Conservation (phyloP, 2,113 vertebrate genomes). For the Urocitellus parryii region DNA sequence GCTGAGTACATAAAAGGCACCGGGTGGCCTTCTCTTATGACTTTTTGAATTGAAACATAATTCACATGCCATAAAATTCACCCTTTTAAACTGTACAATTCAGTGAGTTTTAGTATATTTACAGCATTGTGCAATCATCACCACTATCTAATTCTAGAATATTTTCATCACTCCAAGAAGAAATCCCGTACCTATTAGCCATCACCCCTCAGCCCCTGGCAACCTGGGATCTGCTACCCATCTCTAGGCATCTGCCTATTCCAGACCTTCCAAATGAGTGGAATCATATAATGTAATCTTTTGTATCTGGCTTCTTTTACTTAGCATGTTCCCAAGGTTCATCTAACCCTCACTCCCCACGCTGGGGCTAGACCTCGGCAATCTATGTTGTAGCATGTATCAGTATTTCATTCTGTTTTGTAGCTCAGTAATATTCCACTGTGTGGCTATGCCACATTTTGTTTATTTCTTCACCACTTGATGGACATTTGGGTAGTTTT, state of each 20-base stretch:
- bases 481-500: neutral
- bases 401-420: neutral
- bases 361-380: no score
- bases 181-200: neutral
- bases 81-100: neutral
- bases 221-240: neutral
- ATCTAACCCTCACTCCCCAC: no score
- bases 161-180: neutral
- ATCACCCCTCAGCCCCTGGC: neutral
- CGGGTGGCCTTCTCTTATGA: neutral
- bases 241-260: neutral
- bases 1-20: neutral
- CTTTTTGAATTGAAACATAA: slow-evolving; percentile 23
- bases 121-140: neutral
- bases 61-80: neutral
- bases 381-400: accelerated
- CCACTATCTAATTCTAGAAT: neutral
- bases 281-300: neutral
- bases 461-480: neutral
- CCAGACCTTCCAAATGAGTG: neutral
- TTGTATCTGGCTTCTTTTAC: neutral
- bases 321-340: neutral
- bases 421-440: neutral
- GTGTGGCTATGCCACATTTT: neutral
- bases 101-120: neutral